A percentile compares a stretch with the other conserved stretches of the same genome.
These are phyloP conservation scores for Nemotelus pantherinus DNA, from an alignment of 2,888 invertebrate genomes.

Conservation along the genomic window DNA sequence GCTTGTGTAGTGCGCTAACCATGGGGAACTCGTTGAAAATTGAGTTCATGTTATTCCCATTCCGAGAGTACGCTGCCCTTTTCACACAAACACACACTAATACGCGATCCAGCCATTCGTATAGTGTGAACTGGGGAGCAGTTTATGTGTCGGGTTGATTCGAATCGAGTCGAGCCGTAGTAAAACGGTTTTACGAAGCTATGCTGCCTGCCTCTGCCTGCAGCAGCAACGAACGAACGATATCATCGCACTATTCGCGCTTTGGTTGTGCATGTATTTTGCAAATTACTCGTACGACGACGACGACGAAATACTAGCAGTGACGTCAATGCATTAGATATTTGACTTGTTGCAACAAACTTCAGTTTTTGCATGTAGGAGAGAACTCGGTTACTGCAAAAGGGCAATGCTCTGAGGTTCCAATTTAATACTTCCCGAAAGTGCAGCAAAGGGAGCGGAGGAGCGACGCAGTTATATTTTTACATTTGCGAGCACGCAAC, in stretches of 20 bases:
- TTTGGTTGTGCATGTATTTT: no score
- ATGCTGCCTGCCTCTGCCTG: not conserved
- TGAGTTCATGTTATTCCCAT: not conserved
- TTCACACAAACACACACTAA: not conserved
- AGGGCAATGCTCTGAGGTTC: slow-evolving; percentile 25
- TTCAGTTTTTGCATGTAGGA: not conserved
- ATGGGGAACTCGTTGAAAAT: slow-evolving; percentile 12
- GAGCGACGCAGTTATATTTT: slow-evolving; percentile 22
- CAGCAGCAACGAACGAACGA: not conserved
- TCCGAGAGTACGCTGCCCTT: slow-evolving; percentile 17
- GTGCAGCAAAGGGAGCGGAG: not conserved
- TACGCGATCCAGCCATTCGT: no score
- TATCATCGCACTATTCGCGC: not conserved
- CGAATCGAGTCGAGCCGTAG: no score
- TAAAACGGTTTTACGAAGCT: not conserved
- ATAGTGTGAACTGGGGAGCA: no score
- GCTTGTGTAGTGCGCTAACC: not conserved
- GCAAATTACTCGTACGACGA: no score
- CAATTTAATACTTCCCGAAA: not conserved
- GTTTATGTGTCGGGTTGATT: no score
- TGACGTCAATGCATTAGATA: slow-evolving; percentile 35
- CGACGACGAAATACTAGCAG: slow-evolving; percentile 12
- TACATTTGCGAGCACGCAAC: slow-evolving; percentile 4
- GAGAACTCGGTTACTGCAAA: not conserved
- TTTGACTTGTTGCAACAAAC: slow-evolving; percentile 34